These are phyloP conservation scores for Xenopus petersii DNA, from an alignment of 2,797 vertebrate genomes.

Conservation along the genomic window DNA sequence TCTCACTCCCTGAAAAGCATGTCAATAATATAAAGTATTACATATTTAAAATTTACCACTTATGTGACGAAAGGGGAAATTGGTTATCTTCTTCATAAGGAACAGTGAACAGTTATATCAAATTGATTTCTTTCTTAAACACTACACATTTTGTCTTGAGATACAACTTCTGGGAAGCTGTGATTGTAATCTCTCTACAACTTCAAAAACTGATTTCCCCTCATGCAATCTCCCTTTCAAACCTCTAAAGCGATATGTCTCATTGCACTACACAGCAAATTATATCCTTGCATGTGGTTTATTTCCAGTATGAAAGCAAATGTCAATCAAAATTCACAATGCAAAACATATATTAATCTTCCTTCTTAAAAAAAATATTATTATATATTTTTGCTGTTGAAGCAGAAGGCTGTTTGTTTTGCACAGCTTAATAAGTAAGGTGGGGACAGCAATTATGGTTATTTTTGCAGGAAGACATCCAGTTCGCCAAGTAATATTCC, in stretches of 20 bases:
- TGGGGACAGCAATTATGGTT: too few species aligned
- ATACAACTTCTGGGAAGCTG: not conserved
- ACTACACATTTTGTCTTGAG: slow-evolving; percentile 1
- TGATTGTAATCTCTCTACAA: not conserved
- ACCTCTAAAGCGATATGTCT: not conserved
- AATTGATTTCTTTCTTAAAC: not conserved
- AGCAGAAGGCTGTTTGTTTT: not conserved
- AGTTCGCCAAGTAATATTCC: too few species aligned
- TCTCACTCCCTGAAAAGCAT: not conserved
- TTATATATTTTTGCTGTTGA: too few species aligned
- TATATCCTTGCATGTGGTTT: slow-evolving; percentile 1
- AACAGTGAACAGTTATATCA: slow-evolving; percentile 1
- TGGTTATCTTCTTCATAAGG: not conserved
- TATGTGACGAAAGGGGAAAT: not conserved
- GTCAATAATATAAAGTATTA: not conserved
- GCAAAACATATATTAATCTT: slow-evolving; percentile 5
- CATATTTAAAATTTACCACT: not conserved
- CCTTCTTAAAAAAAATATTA: not conserved
- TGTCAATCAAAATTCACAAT: not conserved
- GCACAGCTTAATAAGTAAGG: too few species aligned
- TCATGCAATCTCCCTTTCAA: not conserved
- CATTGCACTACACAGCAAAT: not conserved
- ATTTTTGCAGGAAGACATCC: too few species aligned
- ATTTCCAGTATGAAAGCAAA: slow-evolving; percentile 3
- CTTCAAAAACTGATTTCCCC: not conserved